phyloP scores from a whole-genome alignment of 1,140 invertebrate genomes.

The Caerostris extrusa region DNA sequence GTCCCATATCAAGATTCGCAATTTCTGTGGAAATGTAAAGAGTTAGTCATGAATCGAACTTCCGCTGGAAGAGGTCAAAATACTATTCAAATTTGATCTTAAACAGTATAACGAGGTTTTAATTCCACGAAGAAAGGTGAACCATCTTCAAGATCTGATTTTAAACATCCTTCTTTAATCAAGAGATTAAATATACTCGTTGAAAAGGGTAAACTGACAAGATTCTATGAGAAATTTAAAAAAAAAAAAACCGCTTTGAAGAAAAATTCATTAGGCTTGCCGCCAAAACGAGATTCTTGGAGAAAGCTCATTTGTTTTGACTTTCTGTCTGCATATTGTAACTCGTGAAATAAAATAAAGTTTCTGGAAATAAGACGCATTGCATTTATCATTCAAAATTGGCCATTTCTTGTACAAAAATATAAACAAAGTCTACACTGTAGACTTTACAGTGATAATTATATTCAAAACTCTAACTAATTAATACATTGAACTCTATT shows the following conservation, averaged over 20 bases:
- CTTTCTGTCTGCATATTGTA: neutral
- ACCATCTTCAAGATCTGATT: conserved; percentile 1
- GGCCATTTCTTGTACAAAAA: neutral
- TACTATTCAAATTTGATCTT: neutral
- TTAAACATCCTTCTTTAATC: neutral
- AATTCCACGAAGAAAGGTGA: neutral
- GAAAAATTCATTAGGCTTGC: neutral
- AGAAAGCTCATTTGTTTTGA: neutral
- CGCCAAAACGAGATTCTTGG: neutral
- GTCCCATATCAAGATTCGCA: neutral
- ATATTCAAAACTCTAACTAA: no score
- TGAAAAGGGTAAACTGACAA: conserved; percentile 10
- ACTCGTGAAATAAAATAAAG: neutral
- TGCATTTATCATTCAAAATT: neutral
- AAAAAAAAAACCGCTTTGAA: neutral
- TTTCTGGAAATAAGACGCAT: neutral
- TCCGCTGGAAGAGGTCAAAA: neutral
- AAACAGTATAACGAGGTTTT: neutral
- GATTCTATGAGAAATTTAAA: neutral
- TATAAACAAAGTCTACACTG: no score
- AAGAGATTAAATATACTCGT: neutral
- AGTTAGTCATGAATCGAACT: no score
- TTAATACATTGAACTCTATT: no score
- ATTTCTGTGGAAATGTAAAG: neutral
- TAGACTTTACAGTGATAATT: no score